Evolutionary conservation across 1,140 invertebrate species (phyloP).

Genomic region (Pseudomyrmex cubaensis): DNA sequence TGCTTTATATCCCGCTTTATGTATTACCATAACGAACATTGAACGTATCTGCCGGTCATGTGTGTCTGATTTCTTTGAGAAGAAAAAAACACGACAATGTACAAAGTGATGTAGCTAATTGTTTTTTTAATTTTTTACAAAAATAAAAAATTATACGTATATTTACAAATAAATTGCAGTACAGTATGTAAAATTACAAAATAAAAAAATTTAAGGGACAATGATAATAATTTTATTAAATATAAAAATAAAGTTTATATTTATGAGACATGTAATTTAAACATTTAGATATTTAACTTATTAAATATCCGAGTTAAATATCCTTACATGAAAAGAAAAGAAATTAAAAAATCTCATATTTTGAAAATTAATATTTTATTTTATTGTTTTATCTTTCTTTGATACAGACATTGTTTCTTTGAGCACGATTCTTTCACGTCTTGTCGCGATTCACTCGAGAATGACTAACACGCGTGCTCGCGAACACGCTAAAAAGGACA

Average conservation of each 20-base stretch:
- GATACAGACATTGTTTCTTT: conserved; percentile 5
- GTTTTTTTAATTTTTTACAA: neutral
- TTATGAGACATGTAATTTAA: neutral
- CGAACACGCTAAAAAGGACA: conserved; percentile 81
- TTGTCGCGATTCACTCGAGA: conserved; percentile 35
- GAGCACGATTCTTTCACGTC: neutral
- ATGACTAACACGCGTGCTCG: conserved; percentile 23
- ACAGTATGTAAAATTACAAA: too few species aligned
- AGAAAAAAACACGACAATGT: conserved; percentile 11
- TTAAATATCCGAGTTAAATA: neutral
- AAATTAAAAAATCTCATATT: conserved; percentile 20
- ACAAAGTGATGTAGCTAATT: neutral
- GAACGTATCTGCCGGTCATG: conserved; percentile 6
- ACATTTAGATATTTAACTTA: neutral
- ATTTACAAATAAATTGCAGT: neutral
- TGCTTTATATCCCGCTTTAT: conserved; percentile 70
- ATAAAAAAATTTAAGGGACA: too few species aligned
- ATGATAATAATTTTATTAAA: too few species aligned
- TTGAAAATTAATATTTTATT: conserved; percentile 6
- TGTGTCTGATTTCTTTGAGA: conserved; percentile 36
- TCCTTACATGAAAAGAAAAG: neutral
- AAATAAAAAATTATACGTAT: neutral
- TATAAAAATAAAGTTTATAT: neutral
- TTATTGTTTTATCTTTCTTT: neutral
- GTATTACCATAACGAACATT: conserved; percentile 67